Evolutionary conservation across 1,140 invertebrate genomes (phyloP), one percentile per base, ranked within the genome.

Genomic region (Drepana arcuata): DNA sequence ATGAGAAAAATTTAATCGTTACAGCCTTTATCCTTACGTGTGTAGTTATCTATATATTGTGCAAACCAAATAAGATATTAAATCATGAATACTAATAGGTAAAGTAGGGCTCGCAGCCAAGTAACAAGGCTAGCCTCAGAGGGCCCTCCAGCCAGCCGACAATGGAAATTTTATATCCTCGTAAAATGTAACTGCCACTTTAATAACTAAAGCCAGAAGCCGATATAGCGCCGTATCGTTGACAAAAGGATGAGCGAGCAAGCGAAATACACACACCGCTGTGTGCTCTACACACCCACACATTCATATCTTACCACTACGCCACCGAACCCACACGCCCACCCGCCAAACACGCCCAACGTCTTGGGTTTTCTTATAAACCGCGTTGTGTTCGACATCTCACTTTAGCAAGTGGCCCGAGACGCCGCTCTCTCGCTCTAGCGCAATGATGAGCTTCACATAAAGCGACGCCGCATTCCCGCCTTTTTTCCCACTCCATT

Each of bases 301-400:
- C 70, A 56, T 25, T 14, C 37, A 27, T 16, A 48, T 15, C 38
- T 32, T 52, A 77, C 75, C 54, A 72, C 65, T 70, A 79, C 69
- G 47, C 35, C 37, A 47, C 56, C 35, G 46, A 70, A 73, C 68
- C 78, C 69, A 63, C 62, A 81, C 77, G 74, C 74, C 78, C 78
- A 79, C 66, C 74, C 73, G 66, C 73, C 72, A 78, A 79, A 79
- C 78, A 82, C 78, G 78, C 78, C 78, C 78, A 79, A 70, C 78
- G 73, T 82, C 78, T 82, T 82, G 69, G 74, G 78, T 82, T 82
- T 79, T 82, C 77, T 81, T 81, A 81, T 81, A 81, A 81, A 79
- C 77, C 74, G 68, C 77, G 72, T 70, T 73, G 72, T 60, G 63
- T 77, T 70, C 58, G 46, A 48, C 48, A 49, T 81, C 77, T 58